phyloP scores from a whole-genome alignment of 2,888 invertebrate genomes.

The Seladonia tumulorum region DNA sequence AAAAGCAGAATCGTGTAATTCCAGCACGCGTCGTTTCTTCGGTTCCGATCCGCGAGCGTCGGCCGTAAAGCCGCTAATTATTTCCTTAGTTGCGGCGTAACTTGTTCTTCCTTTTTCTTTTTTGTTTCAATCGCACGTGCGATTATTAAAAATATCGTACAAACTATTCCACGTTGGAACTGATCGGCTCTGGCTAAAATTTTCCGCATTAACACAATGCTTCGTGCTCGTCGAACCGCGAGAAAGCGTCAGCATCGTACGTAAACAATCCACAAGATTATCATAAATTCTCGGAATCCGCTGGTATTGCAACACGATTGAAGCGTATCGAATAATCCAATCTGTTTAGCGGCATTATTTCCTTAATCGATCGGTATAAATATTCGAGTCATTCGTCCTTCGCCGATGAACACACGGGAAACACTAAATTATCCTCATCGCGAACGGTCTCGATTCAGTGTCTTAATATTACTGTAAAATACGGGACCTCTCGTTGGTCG shows the following conservation, averaged over 20 bases:
- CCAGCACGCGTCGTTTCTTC: not conserved
- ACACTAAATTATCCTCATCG: not conserved
- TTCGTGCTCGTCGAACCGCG: not conserved
- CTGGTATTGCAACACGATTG: not conserved
- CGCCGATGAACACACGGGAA: not conserved
- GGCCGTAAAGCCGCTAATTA: not conserved
- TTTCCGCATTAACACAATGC: not conserved
- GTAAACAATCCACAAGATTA: not conserved
- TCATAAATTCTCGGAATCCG: constrained; percentile 4
- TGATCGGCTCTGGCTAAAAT: not conserved
- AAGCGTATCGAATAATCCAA: not conserved
- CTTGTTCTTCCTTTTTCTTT: not conserved
- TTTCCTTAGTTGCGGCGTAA: not conserved
- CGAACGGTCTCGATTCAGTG: not conserved
- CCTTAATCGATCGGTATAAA: not conserved
- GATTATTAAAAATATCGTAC: not conserved
- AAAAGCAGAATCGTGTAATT: constrained; percentile 37
- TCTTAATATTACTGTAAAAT: not conserved
- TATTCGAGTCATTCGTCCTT: not conserved
- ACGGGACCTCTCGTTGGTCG: not conserved
- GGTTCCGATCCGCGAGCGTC: not conserved
- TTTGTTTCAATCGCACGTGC: not conserved
- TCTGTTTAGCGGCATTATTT: not conserved
- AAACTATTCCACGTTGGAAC: not conserved
- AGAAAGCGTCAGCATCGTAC: not conserved